Base-by-base conservation (phyloP, 2,797 vertebrate species). In the Harpagifer antarcticus region DNA sequence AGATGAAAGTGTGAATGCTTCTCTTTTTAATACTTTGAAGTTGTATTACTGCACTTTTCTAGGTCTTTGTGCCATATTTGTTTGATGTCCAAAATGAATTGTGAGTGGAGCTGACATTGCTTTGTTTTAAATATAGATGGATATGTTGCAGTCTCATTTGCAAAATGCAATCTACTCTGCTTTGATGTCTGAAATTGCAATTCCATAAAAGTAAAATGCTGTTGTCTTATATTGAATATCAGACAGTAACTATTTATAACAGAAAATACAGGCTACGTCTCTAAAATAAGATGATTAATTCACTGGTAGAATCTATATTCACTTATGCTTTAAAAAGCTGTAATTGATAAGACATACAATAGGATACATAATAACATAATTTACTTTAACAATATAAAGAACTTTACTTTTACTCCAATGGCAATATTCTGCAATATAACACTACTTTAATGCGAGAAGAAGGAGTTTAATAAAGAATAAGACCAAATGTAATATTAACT, bases 141-240 rank as follows among this genome's bases (percentile, higher is more conserved):
- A 85, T 83, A 59, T 87, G 89, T 88, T 85, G 48, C 64, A 14
- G 64, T 85, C 74, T 90, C 77, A 79, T 88, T 91, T 76, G 60
- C 80, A 70, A 61, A 85, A 74, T 88, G 87, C 83, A 91, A 86
- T 92, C 79, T 86, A 63, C 73, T 83, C 65, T 60, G 75, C 88
- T 94, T 93, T 94, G 92, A 94, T 93, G 89, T 93, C 68, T 67
- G 65, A 91, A 91, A 88, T 82, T 74, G 61, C 80, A 76, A 76
- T 87, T 62, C 78, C 63, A 75, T 74, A 76, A 88, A 87, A 84
- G 78, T 6, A 73, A 82, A 87, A 83, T 78, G 80, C 82, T 77
- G 79, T 72, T 55, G 17, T 78, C 59, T 74, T 62, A 52, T 40
- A 45, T 44, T 49, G 20, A 69, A 40, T 55, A 76, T 66, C 61